Base-by-base conservation (phyloP, 2,888 invertebrate genomes). In the Zygothrica quintamaculata region DNA sequence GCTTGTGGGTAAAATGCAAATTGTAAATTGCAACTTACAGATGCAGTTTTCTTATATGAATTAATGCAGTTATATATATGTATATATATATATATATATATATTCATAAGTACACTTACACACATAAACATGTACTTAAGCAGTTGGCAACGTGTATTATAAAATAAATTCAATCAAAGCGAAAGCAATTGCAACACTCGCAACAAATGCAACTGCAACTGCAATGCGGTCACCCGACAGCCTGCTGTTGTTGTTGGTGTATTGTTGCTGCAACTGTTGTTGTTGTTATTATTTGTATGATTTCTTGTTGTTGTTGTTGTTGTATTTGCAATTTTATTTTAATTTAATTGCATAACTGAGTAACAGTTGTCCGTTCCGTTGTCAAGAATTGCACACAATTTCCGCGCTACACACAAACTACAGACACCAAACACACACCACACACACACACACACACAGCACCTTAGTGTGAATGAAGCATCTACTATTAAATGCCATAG, bases 161-260 rank as follows among this genome's bases (percentile, higher is more conserved):
- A 86, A 79, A 81, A 84, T 81, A 80, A 84, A 81, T 81, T 86
- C 86, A 86, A 81, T 86, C 86, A 80, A 77, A 71, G 80, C 86
- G 80, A 85, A 85, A 85, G 86, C 80, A 80, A 79, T 76, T 76
- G 86, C 66, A 81, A 70, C 84, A 78, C 64, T 84, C 61, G 76
- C 82, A 75, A 68, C 57, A 58, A 13, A 29, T 39, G 44, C 37
- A 47, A 33, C 36, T 26, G 65, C 65, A 71, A 72, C 66, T 50
- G 67, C 73, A 69, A 73, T 74, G 80, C 60, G 68, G 67, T 73
- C 73, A 66, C 60, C 57, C 55, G 64, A 61, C 58, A 60, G 76
- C 48, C 58, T 61, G 59, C 70, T 66, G 70, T 67, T 70, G 36
- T 59, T 65, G 62, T 42, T 65, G 47, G 16, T 48, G 51, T 50